A percentile compares a stretch with the other conserved stretches of the same genome.
Conservation (phyloP, 2,113 vertebrate species). For the Erpornis zantholeuca region DNA sequence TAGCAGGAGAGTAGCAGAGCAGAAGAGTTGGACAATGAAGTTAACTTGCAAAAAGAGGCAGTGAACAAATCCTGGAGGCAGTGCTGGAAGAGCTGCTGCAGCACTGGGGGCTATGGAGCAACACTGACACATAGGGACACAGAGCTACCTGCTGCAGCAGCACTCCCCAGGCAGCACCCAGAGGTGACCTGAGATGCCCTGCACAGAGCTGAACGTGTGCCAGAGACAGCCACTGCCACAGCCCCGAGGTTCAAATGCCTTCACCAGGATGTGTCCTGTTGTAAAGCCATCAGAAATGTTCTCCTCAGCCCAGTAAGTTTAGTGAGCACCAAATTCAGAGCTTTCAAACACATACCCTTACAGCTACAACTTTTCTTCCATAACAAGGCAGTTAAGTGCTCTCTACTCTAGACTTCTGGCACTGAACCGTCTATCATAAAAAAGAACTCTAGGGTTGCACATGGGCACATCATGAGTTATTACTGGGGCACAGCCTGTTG, state of each 20-base stretch:
- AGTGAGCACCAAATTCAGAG: background rate
- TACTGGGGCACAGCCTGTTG: background rate
- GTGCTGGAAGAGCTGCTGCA: background rate
- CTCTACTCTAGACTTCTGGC: background rate
- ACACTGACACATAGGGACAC: background rate
- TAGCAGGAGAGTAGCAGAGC: background rate
- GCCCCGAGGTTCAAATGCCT: background rate
- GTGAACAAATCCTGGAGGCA: background rate
- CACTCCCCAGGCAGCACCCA: background rate
- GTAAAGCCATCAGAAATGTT: background rate
- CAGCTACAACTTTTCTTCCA: background rate
- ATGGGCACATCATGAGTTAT: background rate
- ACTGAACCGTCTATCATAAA: background rate
- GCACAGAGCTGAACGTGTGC: background rate
- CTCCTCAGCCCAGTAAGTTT: background rate
- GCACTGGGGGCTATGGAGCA: fast-evolving
- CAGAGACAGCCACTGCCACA: background rate
- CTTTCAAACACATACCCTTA: background rate
- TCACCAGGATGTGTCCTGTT: background rate
- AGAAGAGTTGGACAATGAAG: fast-evolving
- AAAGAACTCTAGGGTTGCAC: background rate
- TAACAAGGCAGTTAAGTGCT: background rate
- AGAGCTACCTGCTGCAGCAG: background rate
- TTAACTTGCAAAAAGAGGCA: background rate
- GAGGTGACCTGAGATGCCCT: background rate